Percentiles rank a stretch among this genome's conserved stretches.
Evolutionary conservation across 2,113 vertebrate genomes (phyloP).

Genomic region (Rhodinocichla rosea): DNA sequence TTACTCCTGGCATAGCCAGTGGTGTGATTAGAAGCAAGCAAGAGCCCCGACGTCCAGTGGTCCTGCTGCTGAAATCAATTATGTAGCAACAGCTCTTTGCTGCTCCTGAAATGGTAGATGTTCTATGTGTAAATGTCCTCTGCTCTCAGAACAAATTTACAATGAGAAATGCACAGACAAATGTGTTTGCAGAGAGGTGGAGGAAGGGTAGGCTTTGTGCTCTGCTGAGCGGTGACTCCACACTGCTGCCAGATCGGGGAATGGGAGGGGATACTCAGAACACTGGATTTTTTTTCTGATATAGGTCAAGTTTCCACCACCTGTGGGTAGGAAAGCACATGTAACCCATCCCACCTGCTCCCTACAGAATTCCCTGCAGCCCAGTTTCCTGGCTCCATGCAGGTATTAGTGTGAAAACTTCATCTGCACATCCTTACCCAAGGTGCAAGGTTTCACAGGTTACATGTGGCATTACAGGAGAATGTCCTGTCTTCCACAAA

Average conservation of each 20-base stretch:
- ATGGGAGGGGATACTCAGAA: neutral
- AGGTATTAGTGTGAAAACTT: neutral
- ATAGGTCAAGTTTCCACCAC: neutral
- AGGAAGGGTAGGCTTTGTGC: neutral
- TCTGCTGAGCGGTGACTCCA: neutral
- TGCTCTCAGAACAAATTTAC: neutral
- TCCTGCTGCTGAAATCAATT: neutral
- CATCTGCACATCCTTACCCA: rapidly evolving
- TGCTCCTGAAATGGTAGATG: neutral
- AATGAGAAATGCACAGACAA: neutral
- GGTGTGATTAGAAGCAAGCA: neutral
- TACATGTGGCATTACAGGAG: neutral
- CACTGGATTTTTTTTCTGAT: neutral
- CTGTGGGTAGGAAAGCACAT: neutral
- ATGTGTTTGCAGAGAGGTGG: rapidly evolving
- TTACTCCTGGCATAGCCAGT: neutral
- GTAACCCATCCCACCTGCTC: neutral
- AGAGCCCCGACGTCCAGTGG: rapidly evolving
- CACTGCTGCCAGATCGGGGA: neutral
- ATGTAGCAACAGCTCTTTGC: neutral
- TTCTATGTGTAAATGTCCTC: neutral
- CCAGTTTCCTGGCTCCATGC: neutral
- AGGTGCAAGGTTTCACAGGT: neutral
- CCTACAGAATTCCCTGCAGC: neutral
- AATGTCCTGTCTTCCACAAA: neutral